Evolutionary conservation across 2,797 vertebrate species (phyloP), one percentile per base, ranked within the genome.

Genomic region (Pseudochaenichthys georgianus): DNA sequence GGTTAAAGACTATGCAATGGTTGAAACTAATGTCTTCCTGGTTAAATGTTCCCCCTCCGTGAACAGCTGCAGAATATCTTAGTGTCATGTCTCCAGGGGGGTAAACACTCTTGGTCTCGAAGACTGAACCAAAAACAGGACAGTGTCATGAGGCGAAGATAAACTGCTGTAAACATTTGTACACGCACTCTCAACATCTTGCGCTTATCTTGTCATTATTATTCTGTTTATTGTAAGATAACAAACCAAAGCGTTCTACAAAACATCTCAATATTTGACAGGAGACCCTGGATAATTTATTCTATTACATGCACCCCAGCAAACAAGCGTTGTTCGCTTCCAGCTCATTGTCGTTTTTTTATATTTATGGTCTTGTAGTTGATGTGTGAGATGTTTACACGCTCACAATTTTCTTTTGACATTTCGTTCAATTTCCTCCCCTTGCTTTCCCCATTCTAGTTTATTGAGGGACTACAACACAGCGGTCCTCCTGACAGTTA

Each of bases 21-120:
- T 48, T 55, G 9, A 81, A 75, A 60, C 10, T 54, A 65, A 67
- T 21, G 42, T 71, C 64, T 47, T 54, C 11, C 46, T 47, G 61
- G 57, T 68, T 42, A 13, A 12, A 64, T 59, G 13, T 58, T 71
- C 48, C 73, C 50, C 41, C 31, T 77, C 19, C 1, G 57, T 47
- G 69, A 85, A 81, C 89, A 90, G 86, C 88, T 93, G 89, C 72
- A 81, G 55, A 71, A 78, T 57, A 58, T 86, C 77, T 80, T 70
- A 58, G 71, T 73, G 81, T 73, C 75, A 64, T 51, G 54, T 77
- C 77, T 76, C 73, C 38, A 16, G 28, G 68, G 83, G 80, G 64
- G 52, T 59, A 28, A 41, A 10, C 42, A 62, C 53, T 74, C 64
- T 59, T 50, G 48, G 57, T 66, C 47, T 19, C 16, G 54, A 48